Percentiles rank a stretch among this genome's conserved stretches.
phyloP scores from a whole-genome alignment of 2,888 invertebrate species.

The Epicampocera succincta region DNA sequence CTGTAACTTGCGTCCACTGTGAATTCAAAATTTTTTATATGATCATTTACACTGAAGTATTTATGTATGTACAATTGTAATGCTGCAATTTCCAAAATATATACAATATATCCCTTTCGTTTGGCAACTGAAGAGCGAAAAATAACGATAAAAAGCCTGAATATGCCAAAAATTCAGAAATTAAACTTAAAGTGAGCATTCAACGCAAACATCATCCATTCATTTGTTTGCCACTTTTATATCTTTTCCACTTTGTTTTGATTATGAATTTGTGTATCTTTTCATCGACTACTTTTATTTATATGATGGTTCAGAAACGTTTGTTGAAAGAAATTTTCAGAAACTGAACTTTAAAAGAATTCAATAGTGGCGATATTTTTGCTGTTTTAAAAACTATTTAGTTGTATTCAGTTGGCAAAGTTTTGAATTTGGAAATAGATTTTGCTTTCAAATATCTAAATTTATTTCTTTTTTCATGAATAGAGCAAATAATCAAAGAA shows the following conservation, averaged over 20 bases:
- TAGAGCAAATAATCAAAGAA: too few relatives aligned
- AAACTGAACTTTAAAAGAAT: constrained; percentile 10
- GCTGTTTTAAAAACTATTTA: too few relatives aligned
- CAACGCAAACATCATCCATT: constrained; percentile 53
- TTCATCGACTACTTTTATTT: neutral
- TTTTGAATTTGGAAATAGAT: too few relatives aligned
- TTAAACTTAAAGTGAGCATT: constrained; percentile 64
- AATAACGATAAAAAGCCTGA: constrained; percentile 48
- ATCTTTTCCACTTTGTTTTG: constrained; percentile 29
- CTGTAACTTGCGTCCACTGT: too few relatives aligned
- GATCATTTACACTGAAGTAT: too few relatives aligned
- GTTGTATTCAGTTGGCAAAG: too few relatives aligned
- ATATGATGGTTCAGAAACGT: constrained; percentile 12
- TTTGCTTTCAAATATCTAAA: too few relatives aligned
- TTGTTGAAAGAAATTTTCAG: constrained; percentile 5
- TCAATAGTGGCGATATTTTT: neutral
- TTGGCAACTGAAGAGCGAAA: neutral
- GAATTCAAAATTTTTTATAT: too few relatives aligned
- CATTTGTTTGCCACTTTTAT: constrained; percentile 52
- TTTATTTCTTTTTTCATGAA: too few relatives aligned
- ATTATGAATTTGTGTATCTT: neutral
- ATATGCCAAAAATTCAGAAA: constrained; percentile 56
- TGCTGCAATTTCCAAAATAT: too few relatives aligned
- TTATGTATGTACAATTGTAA: too few relatives aligned
- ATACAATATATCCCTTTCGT: constrained; percentile 2